Evolutionary conservation across 2,113 vertebrate genomes (phyloP), one percentile per base, ranked within the genome.

Genomic region (Psephotus haematonotus): DNA sequence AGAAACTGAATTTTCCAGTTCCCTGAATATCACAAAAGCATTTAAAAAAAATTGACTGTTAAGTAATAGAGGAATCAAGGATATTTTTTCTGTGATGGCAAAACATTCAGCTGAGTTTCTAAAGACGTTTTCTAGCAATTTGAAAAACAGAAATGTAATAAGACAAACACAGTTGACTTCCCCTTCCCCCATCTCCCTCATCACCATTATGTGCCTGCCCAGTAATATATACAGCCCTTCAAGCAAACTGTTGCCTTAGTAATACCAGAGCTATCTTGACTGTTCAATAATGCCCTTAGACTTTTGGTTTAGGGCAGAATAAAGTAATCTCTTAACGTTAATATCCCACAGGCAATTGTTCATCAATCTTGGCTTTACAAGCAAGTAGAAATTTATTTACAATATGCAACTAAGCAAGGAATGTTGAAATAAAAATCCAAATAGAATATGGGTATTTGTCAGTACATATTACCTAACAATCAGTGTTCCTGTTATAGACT

Each of bases 221-320:
- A 53, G 29, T 79, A 77, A 80, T 53, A 50, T 24, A 72, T 41
- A 50, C n/a, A 85, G 62, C 80, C 84, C 82, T 96, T 76, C 41
- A 86, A 94, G 82, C 68, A 80, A 86, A 83, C 71, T 91, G 82
- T 92, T 96, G 88, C 67, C 90, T 77, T 93, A 88, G 75, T 63
- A 90, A 69, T 93, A 47, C n/a, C 29, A 25, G 67, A 77, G 76
- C 80, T 15, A 8, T 83, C 53, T 64, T 55, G 78, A 17, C 55
- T 67, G 76, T 92, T 92, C 74, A 69, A 67, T 95, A 80, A 85
- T 33, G 87, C 76, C 78, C 81, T 69, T 33, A 74, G 59, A 92
- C 70, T 89, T 79, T 53, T 77, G 71, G 8, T 50, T 91, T 64
- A 46, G 50, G 68, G 62, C 11, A 9, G 47, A 59, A 82, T 82